Evolutionary conservation across 2,797 vertebrate genomes (phyloP), one percentile per base, ranked within the genome.

Genomic region (Semaprochilodus insignis): DNA sequence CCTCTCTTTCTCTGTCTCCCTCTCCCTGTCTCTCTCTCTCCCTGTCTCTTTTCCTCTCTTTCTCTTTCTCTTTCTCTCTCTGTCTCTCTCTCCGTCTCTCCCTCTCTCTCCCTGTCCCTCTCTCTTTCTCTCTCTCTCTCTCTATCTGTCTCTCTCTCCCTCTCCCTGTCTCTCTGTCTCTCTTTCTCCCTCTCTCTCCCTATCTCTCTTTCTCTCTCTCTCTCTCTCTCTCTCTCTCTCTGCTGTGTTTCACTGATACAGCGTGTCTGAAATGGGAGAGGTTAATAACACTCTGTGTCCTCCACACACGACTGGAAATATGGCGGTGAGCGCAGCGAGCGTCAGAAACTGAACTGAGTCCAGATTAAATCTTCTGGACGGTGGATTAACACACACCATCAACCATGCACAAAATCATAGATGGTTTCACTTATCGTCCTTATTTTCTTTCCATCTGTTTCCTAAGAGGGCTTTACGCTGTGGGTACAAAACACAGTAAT

Each of bases 401-500:
- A 60, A 4, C 36, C 73, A 75, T 16, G n/a, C 73, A 36, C 17
- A 14, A 54, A 54, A 23, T 76, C 19, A 40, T 11, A 16, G 59
- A 51, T 63, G 15, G 48, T 51, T 71, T 51, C 44, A 23, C 44
- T 69, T 15, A 70, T 52, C n/a, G 19, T 52, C 19, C 70, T 2
- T 67, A 15, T 21, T 67, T 67, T 67, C 65, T 40, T 17, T 67
- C 65, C 65, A 67, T 67, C 65, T 67, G 65, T 40, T 67, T 67
- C 34, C 31, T 36, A 67, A 67, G 65, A 67, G 65, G 65, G 34
- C 40, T 67, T 67, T 66, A 0, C 7, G 2, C 65, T 21, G 65
- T 40, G 62, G 62, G 31, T 67, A 15, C 54, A 25, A 72, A 63
- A 40, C 73, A 69, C 25, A 74, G 70, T 71, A 83, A 84, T 62